Percentiles rank a stretch among this genome's conserved stretches.
phyloP scores from a whole-genome alignment of 2,113 vertebrate genomes.

The Mus spicilegus region DNA sequence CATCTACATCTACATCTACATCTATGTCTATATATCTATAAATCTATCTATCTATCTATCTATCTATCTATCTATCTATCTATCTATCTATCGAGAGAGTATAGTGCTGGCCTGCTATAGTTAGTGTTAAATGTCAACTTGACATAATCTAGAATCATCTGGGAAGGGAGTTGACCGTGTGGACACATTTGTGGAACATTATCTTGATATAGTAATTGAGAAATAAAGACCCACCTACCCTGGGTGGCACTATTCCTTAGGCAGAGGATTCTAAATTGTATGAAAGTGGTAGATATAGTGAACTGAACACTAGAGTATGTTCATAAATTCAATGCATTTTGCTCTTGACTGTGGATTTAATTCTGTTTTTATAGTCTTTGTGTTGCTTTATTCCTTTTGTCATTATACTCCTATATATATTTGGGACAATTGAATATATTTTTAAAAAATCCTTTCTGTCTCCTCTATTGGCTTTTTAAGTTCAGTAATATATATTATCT shows the following conservation, averaged over 20 bases:
- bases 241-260: neutral
- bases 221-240: neutral
- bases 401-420: neutral
- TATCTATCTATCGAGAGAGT: too few relatives aligned
- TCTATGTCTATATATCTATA: too few relatives aligned
- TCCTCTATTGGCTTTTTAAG: neutral
- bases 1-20: too few relatives aligned
- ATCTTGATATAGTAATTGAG: neutral
- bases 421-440: neutral
- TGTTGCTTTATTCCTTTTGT: rapidly evolving
- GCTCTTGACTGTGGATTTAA: neutral
- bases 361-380: neutral
- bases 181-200: neutral
- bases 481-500: neutral
- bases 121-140: neutral
- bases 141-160: neutral
- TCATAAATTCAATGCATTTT: neutral
- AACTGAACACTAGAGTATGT: neutral
- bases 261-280: neutral
- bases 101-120: neutral
- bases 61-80: too few relatives aligned
- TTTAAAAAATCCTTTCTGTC: neutral
- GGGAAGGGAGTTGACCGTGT: neutral
- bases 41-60: too few relatives aligned
- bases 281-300: neutral